A percentile compares a stretch with the other conserved stretches of the same genome.
Evolutionary conservation across 2,888 invertebrate genomes (phyloP).

Genomic region (Acrobasis repandana): DNA sequence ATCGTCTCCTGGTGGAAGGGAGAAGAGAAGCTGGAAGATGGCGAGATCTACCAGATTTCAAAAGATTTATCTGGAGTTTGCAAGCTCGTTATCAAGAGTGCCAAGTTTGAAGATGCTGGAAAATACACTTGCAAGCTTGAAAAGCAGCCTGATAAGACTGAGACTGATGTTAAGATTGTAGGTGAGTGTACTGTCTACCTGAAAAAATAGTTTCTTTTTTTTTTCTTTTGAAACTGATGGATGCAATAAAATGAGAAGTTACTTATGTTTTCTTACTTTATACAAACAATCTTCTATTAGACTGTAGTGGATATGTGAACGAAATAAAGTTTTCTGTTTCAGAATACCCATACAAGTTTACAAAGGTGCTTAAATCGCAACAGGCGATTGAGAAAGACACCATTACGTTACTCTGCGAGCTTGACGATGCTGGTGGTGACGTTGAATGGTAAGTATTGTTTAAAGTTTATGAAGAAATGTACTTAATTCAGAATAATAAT

Average conservation of each 20-base stretch:
- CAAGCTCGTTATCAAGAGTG: slow-evolving; percentile 91
- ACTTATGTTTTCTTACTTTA: too few species aligned
- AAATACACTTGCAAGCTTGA: slow-evolving; percentile 95
- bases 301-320: neutral
- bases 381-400: slow-evolving; percentile 97
- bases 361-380: slow-evolving; percentile 96
- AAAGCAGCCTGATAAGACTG: slow-evolving; percentile 94
- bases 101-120: slow-evolving; percentile 92
- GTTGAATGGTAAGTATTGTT: slow-evolving; percentile 89
- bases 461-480: too few species aligned
- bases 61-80: slow-evolving; percentile 97
- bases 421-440: slow-evolving; percentile 97
- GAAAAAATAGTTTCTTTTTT: too few species aligned
- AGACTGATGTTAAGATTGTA: slow-evolving; percentile 89
- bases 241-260: too few species aligned
- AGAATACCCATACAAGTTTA: slow-evolving; percentile 98
- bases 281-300: too few species aligned
- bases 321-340: slow-evolving; percentile 41
- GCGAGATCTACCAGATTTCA: slow-evolving; percentile 92
- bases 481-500: too few species aligned
- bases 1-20: slow-evolving; percentile 97
- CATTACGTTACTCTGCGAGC: slow-evolving; percentile 95
- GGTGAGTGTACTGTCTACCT: slow-evolving; percentile 70
- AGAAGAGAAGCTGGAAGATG: slow-evolving; percentile 90
- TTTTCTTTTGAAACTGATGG: too few species aligned